A percentile compares a stretch with the other conserved stretches of the same genome.
Conservation (phyloP, 2,113 vertebrate species). For the Talpa occidentalis region DNA sequence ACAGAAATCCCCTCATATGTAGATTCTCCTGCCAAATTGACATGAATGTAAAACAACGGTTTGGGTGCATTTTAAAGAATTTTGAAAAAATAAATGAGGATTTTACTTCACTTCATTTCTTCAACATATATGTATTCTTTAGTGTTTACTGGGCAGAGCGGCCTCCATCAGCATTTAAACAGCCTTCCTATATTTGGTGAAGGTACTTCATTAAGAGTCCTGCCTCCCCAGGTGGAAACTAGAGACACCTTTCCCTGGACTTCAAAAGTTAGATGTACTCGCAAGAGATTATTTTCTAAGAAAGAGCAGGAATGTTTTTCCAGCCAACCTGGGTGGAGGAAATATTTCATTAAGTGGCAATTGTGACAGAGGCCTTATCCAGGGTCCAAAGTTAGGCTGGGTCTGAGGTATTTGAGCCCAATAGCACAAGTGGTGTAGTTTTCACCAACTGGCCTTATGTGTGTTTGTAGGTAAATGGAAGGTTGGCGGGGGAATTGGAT, state of each 20-base stretch:
- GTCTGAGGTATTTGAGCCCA: not conserved
- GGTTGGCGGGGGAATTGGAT: no score
- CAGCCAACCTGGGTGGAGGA: not conserved
- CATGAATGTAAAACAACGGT: not conserved
- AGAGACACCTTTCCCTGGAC: not conserved
- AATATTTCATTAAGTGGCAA: not conserved
- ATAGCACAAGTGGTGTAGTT: not conserved
- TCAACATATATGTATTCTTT: not conserved
- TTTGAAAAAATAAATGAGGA: not conserved
- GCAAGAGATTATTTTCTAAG: not conserved
- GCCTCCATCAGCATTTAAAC: not conserved
- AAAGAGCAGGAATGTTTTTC: not conserved
- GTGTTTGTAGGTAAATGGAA: no score
- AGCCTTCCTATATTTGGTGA: not conserved
- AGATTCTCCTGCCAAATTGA: not conserved
- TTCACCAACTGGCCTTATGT: not conserved
- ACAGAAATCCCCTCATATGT: not conserved
- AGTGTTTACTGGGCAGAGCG: not conserved
- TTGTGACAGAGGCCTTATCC: no score
- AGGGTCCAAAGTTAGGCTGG: not conserved
- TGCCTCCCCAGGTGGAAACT: not conserved
- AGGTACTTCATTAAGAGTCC: not conserved
- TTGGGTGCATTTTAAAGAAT: slow-evolving; percentile 6
- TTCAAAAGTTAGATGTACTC: not conserved
- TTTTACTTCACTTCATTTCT: not conserved